Evolutionary conservation across 92 coral and sea anemone species (phyloP), one percentile per base, ranked within the genome.

Genomic region (Siderastrea siderea): DNA sequence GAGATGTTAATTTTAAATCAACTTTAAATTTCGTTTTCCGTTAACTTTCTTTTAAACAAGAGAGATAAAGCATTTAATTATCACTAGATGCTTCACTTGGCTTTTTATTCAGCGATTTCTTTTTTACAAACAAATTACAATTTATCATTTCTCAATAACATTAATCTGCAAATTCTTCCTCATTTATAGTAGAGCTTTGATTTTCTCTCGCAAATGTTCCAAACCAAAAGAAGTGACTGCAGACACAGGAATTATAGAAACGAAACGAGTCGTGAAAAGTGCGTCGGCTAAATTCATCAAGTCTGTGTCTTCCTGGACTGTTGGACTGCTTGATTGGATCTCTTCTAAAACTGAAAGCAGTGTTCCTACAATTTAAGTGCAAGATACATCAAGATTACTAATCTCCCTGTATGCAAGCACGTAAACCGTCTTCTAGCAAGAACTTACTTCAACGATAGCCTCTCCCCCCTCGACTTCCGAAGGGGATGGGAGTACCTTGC

Each of bases 141-240:
- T 26, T 26, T 26, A 26, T 26, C 38, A 26, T 26, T 26, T 26
- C 38, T 26, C 38, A 26, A 26, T 26, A 26, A 26, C 38, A 26
- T 26, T 26, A 26, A 26, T 26, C 38, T 26, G 38, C 38, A 26
- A 26, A 26, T 26, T 19, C 47, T 7, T 17, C 64, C 16, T 9
- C 38, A 81, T 55, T 73, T 45, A 70, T 9, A 81, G 87, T 15
- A 89, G 71, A 11, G 81, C 77, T 78, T 89, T 93, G 47, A 93
- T 68, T 67, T 86, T 86, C 47, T 91, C 91, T 16, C 92, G 90
- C 17, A 93, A 81, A 62, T 79, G 85, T 58, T 93, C 95, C 59
- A 91, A 45, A 8, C 98, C 98, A 48, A 86, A 87, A 46, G 94
- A 92, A 47, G 86, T 91, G 45, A 93, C 52, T 6, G 94, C 94